Evolutionary conservation across 1,140 invertebrate species (phyloP), one percentile per base, ranked within the genome.

Genomic region (Drosophila takahashii): DNA sequence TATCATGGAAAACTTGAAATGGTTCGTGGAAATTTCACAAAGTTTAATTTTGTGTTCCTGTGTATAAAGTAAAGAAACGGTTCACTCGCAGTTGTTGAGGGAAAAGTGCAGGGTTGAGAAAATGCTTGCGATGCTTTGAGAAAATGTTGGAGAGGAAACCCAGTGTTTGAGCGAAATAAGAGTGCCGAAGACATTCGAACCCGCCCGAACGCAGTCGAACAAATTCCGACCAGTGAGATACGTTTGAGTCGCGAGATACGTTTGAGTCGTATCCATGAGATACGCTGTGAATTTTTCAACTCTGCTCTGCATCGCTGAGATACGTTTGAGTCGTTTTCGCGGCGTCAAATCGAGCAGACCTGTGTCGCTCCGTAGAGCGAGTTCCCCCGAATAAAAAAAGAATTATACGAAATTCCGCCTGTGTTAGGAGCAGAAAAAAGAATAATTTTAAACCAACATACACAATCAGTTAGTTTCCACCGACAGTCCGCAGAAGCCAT

Each of bases 401-500:
- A 51, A 51, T 34, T 34, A 18, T 34, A 51, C 48, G 48, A 51
- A 51, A 51, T 18, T 34, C 48, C 48, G 48, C 15, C 48, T 51
- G 29, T 34, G 29, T 34, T 51, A 34, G 48, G 29, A 51, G 48
- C 29, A 34, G 48, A 51, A 27, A 51, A 51, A 51, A 51, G 29
- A 51, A 51, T 34, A 51, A 51, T 51, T 51, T 51, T 26, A 36
- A 18, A 37, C 48, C 48, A 60, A 22, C 57, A 26, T 53, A 60
- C 57, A 60, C 48, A 60, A 60, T 60, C 57, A 60, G 48, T 51
- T 32, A 51, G 48, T 51, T 51, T 51, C 29, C 27, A 51, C 48
- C 48, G 48, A 51, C 48, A 51, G 45, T 53, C 52, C 52, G 52
- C 52, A 37, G 52, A 54, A 41, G 56, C 41, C 79, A 81, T 57